These are phyloP conservation scores for Ophioninae sp. DNA, from an alignment of 2,888 invertebrate genomes.

Conservation along the genomic window DNA sequence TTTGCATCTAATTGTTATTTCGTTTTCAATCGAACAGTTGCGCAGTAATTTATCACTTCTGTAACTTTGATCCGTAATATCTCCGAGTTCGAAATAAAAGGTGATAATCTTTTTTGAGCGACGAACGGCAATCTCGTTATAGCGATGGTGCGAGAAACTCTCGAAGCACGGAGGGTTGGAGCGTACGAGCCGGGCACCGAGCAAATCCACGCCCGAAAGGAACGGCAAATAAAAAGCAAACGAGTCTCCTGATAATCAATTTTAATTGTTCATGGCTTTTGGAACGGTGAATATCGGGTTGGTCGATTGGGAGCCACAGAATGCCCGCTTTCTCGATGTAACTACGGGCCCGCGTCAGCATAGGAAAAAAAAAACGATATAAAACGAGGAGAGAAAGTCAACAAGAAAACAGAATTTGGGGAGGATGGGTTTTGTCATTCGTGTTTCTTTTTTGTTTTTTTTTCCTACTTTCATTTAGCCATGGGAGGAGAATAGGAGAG, in stretches of 20 bases:
- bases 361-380: conserved; percentile 17
- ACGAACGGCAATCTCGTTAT: background rate
- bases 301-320: conserved; percentile 26
- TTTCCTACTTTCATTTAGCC: conserved; percentile 28
- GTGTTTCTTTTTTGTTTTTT: conserved; percentile 13
- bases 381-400: conserved; percentile 55
- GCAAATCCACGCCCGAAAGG: conserved; percentile 7
- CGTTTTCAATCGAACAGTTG: too few relatives aligned
- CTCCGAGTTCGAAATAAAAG: background rate
- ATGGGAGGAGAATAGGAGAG: background rate
- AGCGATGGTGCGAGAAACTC: conserved; percentile 1
- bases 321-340: conserved; percentile 5
- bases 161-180: background rate
- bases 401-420: conserved; percentile 62
- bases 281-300: conserved; percentile 51
- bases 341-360: conserved; percentile 47
- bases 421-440: conserved; percentile 29
- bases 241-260: conserved; percentile 61
- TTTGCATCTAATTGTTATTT: too few relatives aligned
- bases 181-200: background rate
- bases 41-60: too few relatives aligned
- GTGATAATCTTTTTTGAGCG: background rate
- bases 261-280: conserved; percentile 61
- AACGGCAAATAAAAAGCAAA: conserved; percentile 60
- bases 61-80: too few relatives aligned